Conservation (phyloP, 2,113 vertebrate genomes). For the Amphilophus citrinellus region DNA sequence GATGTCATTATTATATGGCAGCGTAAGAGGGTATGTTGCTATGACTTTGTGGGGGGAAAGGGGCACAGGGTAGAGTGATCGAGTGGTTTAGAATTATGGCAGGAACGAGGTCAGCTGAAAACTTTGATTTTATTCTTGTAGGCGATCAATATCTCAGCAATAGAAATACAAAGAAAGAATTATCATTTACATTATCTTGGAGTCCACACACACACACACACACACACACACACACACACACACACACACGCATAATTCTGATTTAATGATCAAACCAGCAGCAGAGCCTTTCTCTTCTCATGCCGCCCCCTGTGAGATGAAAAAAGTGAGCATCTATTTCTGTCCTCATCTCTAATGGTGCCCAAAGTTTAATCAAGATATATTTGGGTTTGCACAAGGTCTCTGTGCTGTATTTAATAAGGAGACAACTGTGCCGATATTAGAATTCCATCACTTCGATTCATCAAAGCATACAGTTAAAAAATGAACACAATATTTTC, state of each 20-base stretch:
- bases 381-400: constrained; percentile 51
- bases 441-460: constrained; percentile 31
- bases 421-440: constrained; percentile 10
- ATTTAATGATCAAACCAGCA: constrained; percentile 41
- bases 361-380: constrained; percentile 54
- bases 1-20: constrained; percentile 52
- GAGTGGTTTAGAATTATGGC: not conserved
- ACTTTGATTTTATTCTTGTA: constrained; percentile 1
- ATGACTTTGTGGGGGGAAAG: not conserved
- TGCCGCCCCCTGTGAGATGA: constrained; percentile 20
- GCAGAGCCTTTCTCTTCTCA: not conserved
- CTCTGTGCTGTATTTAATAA: constrained; percentile 50
- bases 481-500: constrained; percentile 1
- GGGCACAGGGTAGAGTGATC: not conserved
- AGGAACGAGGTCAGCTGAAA: not conserved
- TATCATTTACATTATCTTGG: not conserved
- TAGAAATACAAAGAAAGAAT: not conserved
- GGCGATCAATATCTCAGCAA: not conserved
- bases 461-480: constrained; percentile 13
- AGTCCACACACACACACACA: not conserved
- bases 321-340: constrained; percentile 60
- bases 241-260: not conserved
- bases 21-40: not conserved
- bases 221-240: not conserved
- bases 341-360: constrained; percentile 38